phyloP scores from a whole-genome alignment of 1,140 invertebrate species.

The Cherax destructor region DNA sequence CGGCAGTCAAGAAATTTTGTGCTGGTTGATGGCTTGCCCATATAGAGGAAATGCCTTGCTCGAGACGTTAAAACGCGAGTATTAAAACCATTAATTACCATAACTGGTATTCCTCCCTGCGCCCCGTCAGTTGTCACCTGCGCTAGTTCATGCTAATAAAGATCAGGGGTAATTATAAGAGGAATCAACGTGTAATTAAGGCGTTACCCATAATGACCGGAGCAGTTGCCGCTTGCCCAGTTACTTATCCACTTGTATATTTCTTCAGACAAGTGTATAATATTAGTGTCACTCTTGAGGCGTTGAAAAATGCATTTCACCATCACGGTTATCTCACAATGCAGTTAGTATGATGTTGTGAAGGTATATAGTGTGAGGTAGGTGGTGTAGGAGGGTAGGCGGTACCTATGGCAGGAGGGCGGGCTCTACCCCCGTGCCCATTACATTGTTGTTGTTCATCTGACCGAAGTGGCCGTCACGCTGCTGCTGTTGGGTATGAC shows the following conservation, averaged over 20 bases:
- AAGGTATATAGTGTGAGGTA: too few relatives aligned
- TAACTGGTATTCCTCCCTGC: slow-evolving; percentile 50
- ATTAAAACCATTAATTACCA: slow-evolving; percentile 42
- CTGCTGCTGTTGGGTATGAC: background rate
- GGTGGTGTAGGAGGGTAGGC: background rate
- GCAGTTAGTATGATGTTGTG: too few relatives aligned
- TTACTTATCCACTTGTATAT: background rate
- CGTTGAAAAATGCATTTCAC: too few relatives aligned
- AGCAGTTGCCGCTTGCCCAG: background rate
- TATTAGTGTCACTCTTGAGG: too few relatives aligned
- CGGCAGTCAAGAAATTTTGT: too few relatives aligned
- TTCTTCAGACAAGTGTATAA: too few relatives aligned
- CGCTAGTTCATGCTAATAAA: slow-evolving; percentile 54
- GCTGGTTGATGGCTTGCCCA: too few relatives aligned
- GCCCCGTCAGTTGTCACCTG: slow-evolving; percentile 61
- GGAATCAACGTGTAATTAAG: slow-evolving; percentile 57
- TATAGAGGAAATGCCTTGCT: too few relatives aligned
- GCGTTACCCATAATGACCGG: slow-evolving; percentile 24
- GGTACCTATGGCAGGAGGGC: background rate
- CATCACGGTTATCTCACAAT: too few relatives aligned
- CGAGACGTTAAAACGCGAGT: background rate
- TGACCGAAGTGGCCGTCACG: background rate
- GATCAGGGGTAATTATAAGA: slow-evolving; percentile 60
- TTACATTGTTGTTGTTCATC: background rate
- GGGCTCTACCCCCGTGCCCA: background rate